A percentile compares a stretch with the other conserved stretches of the same genome.
phyloP scores from a whole-genome alignment of 2,797 vertebrate genomes.

The Melanotaenia maccullochi region DNA sequence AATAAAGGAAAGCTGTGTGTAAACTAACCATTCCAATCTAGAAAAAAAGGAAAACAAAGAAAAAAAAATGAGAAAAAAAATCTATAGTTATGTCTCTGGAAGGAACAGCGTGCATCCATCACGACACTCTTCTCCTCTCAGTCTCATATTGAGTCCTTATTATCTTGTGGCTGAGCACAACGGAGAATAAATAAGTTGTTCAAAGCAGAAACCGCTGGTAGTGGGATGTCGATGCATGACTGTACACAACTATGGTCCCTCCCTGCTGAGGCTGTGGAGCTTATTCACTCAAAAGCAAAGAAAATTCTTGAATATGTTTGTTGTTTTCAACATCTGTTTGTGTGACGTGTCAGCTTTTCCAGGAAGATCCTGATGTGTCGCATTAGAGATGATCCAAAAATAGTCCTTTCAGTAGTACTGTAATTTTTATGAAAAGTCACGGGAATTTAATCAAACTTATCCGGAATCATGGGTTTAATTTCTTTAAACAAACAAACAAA shows the following conservation, averaged over 20 bases:
- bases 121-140: neutral
- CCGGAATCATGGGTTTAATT: conserved; percentile 1
- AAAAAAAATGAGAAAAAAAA: neutral
- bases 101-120: neutral
- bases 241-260: conserved; percentile 49
- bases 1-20: conserved; percentile 7
- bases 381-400: neutral
- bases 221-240: conserved; percentile 29
- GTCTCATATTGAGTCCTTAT: conserved; percentile 17
- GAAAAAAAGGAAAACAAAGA: neutral
- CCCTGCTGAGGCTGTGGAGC: conserved; percentile 19
- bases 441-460: neutral
- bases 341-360: neutral
- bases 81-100: neutral
- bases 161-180: neutral
- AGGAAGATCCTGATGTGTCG: neutral
- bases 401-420: neutral
- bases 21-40: neutral
- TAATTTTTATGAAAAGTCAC: too few species aligned
- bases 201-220: conserved; percentile 4
- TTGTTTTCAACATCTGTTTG: conserved; percentile 37
- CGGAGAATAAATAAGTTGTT: conserved; percentile 53
- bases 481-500: neutral
- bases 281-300: conserved; percentile 13
- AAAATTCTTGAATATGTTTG: conserved; percentile 9